These are phyloP conservation scores for Gortyna flavago DNA, from an alignment of 2,888 invertebrate genomes.

Conservation along the genomic window DNA sequence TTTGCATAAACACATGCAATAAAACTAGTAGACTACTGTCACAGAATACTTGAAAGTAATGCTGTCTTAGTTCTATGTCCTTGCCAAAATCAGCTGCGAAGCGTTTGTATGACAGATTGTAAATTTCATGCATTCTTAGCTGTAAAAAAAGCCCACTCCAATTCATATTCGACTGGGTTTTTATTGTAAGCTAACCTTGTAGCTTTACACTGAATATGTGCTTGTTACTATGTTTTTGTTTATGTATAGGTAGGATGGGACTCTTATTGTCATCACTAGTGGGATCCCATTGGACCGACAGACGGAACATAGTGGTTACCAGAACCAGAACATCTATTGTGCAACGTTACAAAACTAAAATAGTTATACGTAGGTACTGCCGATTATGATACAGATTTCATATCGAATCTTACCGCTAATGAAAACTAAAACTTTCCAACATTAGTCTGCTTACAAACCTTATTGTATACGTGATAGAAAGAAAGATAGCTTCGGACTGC, in stretches of 20 bases:
- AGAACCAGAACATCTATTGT: not conserved
- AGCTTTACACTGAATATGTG: not conserved
- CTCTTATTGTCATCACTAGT: not conserved
- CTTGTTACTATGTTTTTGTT: not conserved
- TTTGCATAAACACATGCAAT: conserved; percentile 34
- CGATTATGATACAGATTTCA: conserved; percentile 43
- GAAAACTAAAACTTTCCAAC: conserved; percentile 66
- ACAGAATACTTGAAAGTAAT: conserved; percentile 1
- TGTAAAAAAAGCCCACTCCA: not conserved
- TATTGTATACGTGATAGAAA: conserved; percentile 68
- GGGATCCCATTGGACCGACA: not conserved
- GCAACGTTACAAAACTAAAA: conserved; percentile 2
- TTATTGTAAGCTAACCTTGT: not conserved
- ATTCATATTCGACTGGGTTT: not conserved
- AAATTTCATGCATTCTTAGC: not conserved
- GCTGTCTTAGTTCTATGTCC: not conserved
- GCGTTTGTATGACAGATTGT: not conserved
- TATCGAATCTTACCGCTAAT: conserved; percentile 50
- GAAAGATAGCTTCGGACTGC: conserved; percentile 63
- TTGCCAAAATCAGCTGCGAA: not conserved
- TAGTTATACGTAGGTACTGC: conserved; percentile 1
- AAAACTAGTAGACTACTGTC: not conserved
- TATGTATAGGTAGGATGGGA: not conserved
- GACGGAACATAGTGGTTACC: not conserved
- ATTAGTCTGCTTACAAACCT: conserved; percentile 58